A percentile compares a stretch with the other conserved stretches of the same genome.
These are phyloP conservation scores for Mellilla xanthometata DNA, from an alignment of 2,888 invertebrate species.

Conservation along the genomic window DNA sequence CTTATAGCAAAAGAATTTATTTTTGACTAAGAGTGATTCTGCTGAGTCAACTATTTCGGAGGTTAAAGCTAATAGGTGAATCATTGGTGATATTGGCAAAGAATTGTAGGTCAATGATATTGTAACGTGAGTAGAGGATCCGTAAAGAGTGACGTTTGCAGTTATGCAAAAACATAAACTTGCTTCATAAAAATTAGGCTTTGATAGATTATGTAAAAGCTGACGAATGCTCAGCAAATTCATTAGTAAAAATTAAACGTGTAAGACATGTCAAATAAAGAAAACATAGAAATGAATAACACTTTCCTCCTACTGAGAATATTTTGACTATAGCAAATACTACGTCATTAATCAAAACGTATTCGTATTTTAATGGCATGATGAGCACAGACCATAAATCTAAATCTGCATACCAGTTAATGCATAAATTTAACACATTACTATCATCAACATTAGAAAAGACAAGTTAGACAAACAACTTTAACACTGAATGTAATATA, in stretches of 20 bases:
- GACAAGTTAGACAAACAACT: conserved; percentile 8
- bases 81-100: conserved; percentile 32
- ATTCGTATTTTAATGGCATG: too few relatives aligned
- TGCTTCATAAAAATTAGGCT: neutral
- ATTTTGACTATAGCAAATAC: too few relatives aligned
- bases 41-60: conserved; percentile 20
- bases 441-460: neutral
- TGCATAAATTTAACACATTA: conserved; percentile 2
- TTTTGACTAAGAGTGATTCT: conserved; percentile 9
- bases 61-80: conserved; percentile 24
- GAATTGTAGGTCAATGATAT: conserved; percentile 29
- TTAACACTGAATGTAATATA: conserved; percentile 3
- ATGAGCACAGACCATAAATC: too few relatives aligned
- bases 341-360: too few relatives aligned
- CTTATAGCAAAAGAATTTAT: neutral
- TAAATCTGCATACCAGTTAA: neutral
- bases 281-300: too few relatives aligned
- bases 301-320: too few relatives aligned
- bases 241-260: too few relatives aligned
- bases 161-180: conserved; percentile 6
- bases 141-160: conserved; percentile 15
- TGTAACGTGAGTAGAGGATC: conserved; percentile 24
- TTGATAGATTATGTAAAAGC: too few relatives aligned
- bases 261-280: too few relatives aligned
- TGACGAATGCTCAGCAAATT: too few relatives aligned